Conservation (phyloP, 2,888 invertebrate genomes). For the Drosophila cognata region DNA sequence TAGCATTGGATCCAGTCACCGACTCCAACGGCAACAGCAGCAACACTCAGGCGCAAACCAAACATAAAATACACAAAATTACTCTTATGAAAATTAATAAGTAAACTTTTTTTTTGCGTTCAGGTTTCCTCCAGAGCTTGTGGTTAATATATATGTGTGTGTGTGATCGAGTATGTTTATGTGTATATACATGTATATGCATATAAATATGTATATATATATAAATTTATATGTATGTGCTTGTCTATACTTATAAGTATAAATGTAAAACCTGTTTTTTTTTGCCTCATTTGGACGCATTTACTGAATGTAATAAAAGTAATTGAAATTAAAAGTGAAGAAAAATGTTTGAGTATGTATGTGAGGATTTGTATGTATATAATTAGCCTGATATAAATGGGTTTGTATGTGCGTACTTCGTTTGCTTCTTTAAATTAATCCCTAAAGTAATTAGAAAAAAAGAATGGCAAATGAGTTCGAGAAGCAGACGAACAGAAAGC, state of each 20-base stretch:
- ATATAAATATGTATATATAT: neutral
- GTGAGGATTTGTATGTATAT: conserved; percentile 40
- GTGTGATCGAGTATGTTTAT: conserved; percentile 12
- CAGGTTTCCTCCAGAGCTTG: conserved; percentile 53
- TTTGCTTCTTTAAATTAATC: conserved; percentile 77
- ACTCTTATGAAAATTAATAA: conserved; percentile 84
- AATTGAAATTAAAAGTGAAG: conserved; percentile 83
- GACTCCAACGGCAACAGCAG: conserved; percentile 13
- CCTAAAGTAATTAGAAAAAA: conserved; percentile 80
- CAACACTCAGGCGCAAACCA: conserved; percentile 39
- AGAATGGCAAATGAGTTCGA: conserved; percentile 71
- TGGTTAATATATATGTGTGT: conserved; percentile 4
- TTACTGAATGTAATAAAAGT: conserved; percentile 74
- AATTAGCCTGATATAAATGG: conserved; percentile 41
- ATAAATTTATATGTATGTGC: conserved; percentile 17
- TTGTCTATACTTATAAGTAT: conserved; percentile 4
- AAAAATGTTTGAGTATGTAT: conserved; percentile 58
- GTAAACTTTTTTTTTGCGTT: conserved; percentile 72
- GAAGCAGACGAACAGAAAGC: conserved; percentile 33
- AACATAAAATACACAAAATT: conserved; percentile 82
- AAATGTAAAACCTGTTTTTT: conserved; percentile 38
- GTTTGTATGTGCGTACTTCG: conserved; percentile 57
- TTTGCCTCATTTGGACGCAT: conserved; percentile 72
- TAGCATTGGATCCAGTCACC: conserved; percentile 25
- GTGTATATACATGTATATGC: conserved; percentile 9